phyloP scores from a whole-genome alignment of 2,113 vertebrate genomes.

The Hiodon tergisus region DNA sequence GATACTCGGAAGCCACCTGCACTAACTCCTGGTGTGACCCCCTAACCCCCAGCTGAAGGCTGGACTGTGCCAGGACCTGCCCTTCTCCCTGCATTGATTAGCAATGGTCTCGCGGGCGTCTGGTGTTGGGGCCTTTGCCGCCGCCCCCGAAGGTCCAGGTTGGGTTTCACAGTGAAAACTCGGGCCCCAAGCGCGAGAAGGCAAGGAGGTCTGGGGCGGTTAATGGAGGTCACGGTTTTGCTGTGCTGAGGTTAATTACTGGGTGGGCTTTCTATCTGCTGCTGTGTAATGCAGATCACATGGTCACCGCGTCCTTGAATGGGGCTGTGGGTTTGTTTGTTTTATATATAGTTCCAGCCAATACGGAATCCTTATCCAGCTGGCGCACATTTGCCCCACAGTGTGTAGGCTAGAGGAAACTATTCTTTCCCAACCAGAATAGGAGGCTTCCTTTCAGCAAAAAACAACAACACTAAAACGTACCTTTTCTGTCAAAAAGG shows the following conservation, averaged over 20 bases:
- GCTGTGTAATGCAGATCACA: slow-evolving; percentile 6
- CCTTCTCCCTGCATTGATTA: not conserved
- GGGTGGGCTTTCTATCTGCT: slow-evolving; percentile 2
- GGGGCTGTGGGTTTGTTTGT: too few relatives aligned
- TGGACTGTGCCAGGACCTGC: not conserved
- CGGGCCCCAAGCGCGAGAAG: not conserved
- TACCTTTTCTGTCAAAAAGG: not conserved
- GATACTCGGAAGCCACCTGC: slow-evolving; percentile 9
- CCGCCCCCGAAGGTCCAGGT: not conserved
- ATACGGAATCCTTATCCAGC: not conserved
- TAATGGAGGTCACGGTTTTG: slow-evolving; percentile 8
- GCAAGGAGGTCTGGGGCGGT: slow-evolving; percentile 3
- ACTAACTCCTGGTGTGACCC: not conserved
- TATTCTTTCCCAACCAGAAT: not conserved
- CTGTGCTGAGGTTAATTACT: slow-evolving; percentile 10
- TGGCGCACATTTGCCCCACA: not conserved
- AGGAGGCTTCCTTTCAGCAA: slow-evolving; percentile 1
- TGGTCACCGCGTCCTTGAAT: slow-evolving; percentile 1
- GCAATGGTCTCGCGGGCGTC: not conserved
- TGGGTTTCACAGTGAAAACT: not conserved
- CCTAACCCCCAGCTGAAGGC: not conserved
- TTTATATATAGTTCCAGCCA: not conserved
- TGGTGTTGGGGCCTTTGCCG: not conserved
- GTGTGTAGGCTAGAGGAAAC: too few relatives aligned
- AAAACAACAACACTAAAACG: not conserved